phyloP scores from a whole-genome alignment of 2,888 invertebrate genomes.

The Helleia helle region DNA sequence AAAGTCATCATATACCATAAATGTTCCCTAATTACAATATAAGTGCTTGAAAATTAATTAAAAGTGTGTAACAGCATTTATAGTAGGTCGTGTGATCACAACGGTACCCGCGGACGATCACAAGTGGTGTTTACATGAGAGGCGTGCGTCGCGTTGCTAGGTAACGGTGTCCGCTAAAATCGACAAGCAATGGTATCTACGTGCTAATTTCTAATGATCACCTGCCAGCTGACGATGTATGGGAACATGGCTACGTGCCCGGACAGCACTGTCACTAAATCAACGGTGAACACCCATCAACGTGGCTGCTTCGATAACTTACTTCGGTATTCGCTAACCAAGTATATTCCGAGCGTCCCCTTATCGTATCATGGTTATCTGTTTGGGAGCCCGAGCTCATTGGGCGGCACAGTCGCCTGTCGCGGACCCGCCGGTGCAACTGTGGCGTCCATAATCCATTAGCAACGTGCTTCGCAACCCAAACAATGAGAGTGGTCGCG shows the following conservation, averaged over 20 bases:
- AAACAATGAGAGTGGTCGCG: conserved; percentile 69
- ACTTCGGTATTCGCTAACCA: conserved; percentile 13
- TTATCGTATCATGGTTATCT: background rate
- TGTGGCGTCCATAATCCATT: conserved; percentile 57
- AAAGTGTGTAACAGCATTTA: background rate
- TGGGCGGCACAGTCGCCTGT: conserved; percentile 46
- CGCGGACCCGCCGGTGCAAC: conserved; percentile 44
- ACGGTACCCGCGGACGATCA: conserved; percentile 12
- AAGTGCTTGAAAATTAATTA: too few relatives aligned
- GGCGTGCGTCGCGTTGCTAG: conserved; percentile 43
- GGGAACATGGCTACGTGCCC: conserved; percentile 59
- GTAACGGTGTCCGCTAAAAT: conserved; percentile 44
- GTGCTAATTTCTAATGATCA: conserved; percentile 43
- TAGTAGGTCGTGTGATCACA: conserved; percentile 4
- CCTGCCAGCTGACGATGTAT: conserved; percentile 64
- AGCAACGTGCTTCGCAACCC: conserved; percentile 57
- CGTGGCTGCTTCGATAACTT: conserved; percentile 8
- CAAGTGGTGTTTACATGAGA: conserved; percentile 24
- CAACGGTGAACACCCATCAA: conserved; percentile 6
- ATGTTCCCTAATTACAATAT: too few relatives aligned
- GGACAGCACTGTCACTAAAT: conserved; percentile 1
- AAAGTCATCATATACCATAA: too few relatives aligned
- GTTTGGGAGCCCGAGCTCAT: conserved; percentile 27
- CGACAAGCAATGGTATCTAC: conserved; percentile 41
- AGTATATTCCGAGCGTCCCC: conserved; percentile 7